Conservation (phyloP, 2,888 invertebrate genomes). For the Bellardia bayeri region DNA sequence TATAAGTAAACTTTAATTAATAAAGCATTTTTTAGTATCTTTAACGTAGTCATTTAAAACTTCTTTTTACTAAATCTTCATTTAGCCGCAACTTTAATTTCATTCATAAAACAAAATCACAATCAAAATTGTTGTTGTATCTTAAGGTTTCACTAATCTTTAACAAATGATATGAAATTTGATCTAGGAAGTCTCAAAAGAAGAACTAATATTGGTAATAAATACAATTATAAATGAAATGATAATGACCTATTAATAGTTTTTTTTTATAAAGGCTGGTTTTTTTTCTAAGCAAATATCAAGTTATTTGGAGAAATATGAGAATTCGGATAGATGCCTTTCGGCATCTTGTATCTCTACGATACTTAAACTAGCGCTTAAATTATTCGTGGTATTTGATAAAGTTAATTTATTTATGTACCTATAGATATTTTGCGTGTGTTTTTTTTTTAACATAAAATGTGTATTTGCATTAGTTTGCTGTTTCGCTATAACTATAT, state of each 20-base stretch:
- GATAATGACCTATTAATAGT: constrained; percentile 28
- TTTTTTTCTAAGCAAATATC: not conserved
- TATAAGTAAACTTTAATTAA: too few species aligned
- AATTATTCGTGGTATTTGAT: constrained; percentile 8
- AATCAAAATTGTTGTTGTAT: not conserved
- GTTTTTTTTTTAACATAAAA: not conserved
- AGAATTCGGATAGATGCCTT: not conserved
- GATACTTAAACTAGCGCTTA: constrained; percentile 1
- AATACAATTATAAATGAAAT: constrained; percentile 7
- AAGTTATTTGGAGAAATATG: not conserved
- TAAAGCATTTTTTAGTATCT: too few species aligned
- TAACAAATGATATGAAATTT: constrained; percentile 12
- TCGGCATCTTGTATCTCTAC: not conserved
- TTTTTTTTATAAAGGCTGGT: not conserved
- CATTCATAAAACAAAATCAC: constrained; percentile 17
- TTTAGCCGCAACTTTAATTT: not conserved
- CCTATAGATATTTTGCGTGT: not conserved
- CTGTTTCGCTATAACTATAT: not conserved
- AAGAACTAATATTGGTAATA: constrained; percentile 6
- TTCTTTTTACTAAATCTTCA: too few species aligned
- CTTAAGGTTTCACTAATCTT: constrained; percentile 28
- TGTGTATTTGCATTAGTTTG: too few species aligned
- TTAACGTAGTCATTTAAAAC: too few species aligned
- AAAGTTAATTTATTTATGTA: constrained; percentile 9
- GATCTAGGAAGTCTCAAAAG: constrained; percentile 14